phyloP scores from a whole-genome alignment of 2,113 vertebrate species.

The Gymnocephalus cernua region DNA sequence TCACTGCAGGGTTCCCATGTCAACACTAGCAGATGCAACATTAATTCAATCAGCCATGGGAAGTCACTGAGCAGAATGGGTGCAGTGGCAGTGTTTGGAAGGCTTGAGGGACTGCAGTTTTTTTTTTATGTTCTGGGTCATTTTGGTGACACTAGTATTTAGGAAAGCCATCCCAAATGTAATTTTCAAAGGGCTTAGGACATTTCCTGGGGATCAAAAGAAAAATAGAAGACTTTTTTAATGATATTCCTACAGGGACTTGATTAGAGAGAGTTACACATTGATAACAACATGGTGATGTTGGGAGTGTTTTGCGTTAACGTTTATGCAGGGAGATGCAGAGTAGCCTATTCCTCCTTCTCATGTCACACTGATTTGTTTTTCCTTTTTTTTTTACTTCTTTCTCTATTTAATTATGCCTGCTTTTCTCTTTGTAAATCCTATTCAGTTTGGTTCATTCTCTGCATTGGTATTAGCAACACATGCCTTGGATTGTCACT shows the following conservation, averaged over 20 bases:
- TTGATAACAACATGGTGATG: neutral
- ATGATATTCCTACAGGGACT: neutral
- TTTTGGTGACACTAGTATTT: constrained; percentile 2
- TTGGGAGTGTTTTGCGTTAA: neutral
- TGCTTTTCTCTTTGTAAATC: neutral
- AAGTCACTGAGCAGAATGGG: constrained; percentile 66
- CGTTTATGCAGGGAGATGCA: neutral
- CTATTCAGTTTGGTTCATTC: neutral
- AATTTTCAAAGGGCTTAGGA: neutral
- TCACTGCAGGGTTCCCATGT: constrained; percentile 76
- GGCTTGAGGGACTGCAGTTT: neutral
- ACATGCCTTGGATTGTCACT: neutral
- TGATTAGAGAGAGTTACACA: neutral
- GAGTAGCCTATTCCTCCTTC: neutral
- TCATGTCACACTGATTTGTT: neutral
- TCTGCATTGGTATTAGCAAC: neutral
- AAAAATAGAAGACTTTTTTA: neutral
- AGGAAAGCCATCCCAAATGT: neutral
- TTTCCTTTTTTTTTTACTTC: no score
- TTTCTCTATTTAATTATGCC: neutral
- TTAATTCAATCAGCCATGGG: constrained; percentile 75
- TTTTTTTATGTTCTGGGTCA: neutral
- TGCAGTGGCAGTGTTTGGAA: constrained; percentile 32
- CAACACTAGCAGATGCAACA: constrained; percentile 79
- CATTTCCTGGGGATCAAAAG: constrained; percentile 11